A percentile compares a stretch with the other conserved stretches of the same genome.
phyloP scores from a whole-genome alignment of 2,888 invertebrate genomes.

The Netelia virgata region DNA sequence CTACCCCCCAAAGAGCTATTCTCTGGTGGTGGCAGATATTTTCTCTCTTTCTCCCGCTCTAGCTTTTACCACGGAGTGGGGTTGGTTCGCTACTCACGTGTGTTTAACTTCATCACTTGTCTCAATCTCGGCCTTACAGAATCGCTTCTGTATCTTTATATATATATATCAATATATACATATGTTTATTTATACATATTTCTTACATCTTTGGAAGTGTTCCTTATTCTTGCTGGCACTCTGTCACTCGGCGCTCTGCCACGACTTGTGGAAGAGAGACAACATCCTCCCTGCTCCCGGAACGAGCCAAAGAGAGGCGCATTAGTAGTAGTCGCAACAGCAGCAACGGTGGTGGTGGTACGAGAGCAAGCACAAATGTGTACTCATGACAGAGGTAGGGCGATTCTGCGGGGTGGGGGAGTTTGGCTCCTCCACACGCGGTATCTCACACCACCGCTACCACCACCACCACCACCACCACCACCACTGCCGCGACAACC shows the following conservation, averaged over 20 bases:
- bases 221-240: not conserved
- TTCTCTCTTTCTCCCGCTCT: constrained; percentile 68
- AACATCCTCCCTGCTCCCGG: constrained; percentile 61
- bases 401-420: constrained; percentile 63
- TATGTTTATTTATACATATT: too few relatives aligned
- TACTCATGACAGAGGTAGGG: constrained; percentile 52
- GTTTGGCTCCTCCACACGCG: constrained; percentile 63
- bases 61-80: constrained; percentile 61
- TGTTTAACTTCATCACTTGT: constrained; percentile 36
- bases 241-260: constrained; percentile 1
- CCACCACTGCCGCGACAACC: constrained; percentile 62
- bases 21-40: constrained; percentile 65
- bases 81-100: constrained; percentile 54
- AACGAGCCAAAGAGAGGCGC: constrained; percentile 52
- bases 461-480: constrained; percentile 34
- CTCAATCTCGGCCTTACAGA: not conserved
- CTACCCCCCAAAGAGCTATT: constrained; percentile 62
- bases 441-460: constrained; percentile 54
- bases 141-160: not conserved
- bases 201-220: not conserved
- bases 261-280: constrained; percentile 30
- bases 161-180: not conserved
- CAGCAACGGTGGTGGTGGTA: constrained; percentile 51
- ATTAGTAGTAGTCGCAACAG: constrained; percentile 62
- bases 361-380: constrained; percentile 44